A percentile compares a stretch with the other conserved stretches of the same genome.
phyloP scores from a whole-genome alignment of 2,797 vertebrate genomes.

The Lindbergichthys nudifrons region DNA sequence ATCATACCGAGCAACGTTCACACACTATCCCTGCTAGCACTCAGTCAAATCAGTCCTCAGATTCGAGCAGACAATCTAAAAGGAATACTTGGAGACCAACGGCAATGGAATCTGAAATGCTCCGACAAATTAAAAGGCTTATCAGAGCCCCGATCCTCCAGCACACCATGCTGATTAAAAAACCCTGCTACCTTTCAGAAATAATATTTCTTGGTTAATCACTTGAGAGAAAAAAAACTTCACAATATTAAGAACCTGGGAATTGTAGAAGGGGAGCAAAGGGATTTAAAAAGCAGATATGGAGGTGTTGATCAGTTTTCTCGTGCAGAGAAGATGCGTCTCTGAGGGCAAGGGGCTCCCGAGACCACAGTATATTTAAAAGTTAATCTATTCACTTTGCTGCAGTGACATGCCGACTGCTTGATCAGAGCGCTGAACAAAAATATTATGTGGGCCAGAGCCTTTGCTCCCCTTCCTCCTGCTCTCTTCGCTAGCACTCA shows the following conservation, averaged over 20 bases:
- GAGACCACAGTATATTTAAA: constrained; percentile 83
- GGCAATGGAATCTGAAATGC: constrained; percentile 57
- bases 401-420: constrained; percentile 81
- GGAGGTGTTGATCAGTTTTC: constrained; percentile 78
- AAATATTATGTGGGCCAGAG: constrained; percentile 83
- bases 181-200: constrained; percentile 41
- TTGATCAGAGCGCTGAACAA: constrained; percentile 83
- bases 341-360: constrained; percentile 76
- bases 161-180: constrained; percentile 46
- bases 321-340: constrained; percentile 68
- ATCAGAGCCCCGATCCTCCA: constrained; percentile 45
- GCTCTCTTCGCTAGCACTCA: constrained; percentile 71
- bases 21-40: constrained; percentile 23
- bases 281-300: constrained; percentile 61
- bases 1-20: constrained; percentile 18
- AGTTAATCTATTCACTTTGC: constrained; percentile 88
- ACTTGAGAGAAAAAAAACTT: constrained; percentile 17
- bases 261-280: constrained; percentile 37
- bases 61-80: constrained; percentile 68
- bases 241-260: constrained; percentile 65
- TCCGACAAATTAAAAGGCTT: constrained; percentile 61
- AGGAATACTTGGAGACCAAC: constrained; percentile 61
- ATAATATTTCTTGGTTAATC: constrained; percentile 63
- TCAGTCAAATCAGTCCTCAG: constrained; percentile 53
- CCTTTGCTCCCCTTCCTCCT: constrained; percentile 78